Base-by-base conservation (phyloP, 2,888 invertebrate species). In the Phortica okadai region DNA sequence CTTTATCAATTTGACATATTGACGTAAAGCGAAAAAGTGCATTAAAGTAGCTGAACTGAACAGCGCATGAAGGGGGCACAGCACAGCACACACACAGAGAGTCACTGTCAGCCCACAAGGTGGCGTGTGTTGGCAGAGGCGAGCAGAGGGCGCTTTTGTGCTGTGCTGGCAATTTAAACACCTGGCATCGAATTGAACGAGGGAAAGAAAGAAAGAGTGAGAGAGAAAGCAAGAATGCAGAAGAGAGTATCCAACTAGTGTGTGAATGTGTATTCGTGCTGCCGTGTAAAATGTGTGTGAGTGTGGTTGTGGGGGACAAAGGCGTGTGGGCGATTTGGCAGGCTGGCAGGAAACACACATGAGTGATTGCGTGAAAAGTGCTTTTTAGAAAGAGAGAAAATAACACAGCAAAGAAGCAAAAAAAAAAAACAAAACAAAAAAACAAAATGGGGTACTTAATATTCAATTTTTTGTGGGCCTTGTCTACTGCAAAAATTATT, bases 1-100 rank as follows among this genome's bases (percentile, higher is more conserved):
- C 74, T 81, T 88, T 89, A 89, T 89, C 90, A 88, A 83, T 89
- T 89, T 89, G 90, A 89, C 89, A 88, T 85, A 88, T 89, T 89
- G 89, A 89, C 89, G 86, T 85, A 83, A 85, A 88, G 84, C 87
- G 85, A 82, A 82, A 89, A 89, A 89, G 85, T 89, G 88, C 90
- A 89, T 89, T 89, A 86, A 87, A 85, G 86, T 85, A 85, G 86
- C 86, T 81, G 78, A 67, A 67, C 45, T n/a, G 50, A 56, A 25
- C 41, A 11, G 21, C 16, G 59, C 45, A 59, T n/a, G 72, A 21
- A 54, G 21, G n/a, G 6, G 59, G 58, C 58, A 1, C 6, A n/a
- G 21, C 16, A 58, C 6, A 16, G 21, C 14, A 14, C 56, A 6
- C 64, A 54, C 54, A 54, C n/a, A 54, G 0, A 54, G n/a, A 54